Base-by-base conservation (phyloP, 1,140 invertebrate genomes). In the Trachymyrmex septentrionalis region DNA sequence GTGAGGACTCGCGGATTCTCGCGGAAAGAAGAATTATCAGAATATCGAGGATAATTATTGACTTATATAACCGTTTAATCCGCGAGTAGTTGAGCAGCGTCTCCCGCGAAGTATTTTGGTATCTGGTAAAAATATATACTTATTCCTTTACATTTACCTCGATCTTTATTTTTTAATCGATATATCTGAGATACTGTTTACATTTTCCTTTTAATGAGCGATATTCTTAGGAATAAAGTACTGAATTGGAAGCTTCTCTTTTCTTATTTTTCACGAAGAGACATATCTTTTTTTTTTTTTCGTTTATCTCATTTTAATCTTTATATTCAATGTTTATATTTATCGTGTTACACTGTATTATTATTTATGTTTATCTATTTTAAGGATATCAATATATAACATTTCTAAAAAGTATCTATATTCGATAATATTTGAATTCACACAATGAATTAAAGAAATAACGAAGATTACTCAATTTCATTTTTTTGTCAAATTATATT, bases 21-120 rank as follows among this genome's bases (percentile, higher is more conserved):
- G n/a, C n/a, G n/a, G n/a, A n/a, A 53, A 72, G 19, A 82, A 80
- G 21, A 55, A 38, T 85, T 34, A 27, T 24, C 30, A 53, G 27
- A 5, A 81, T 80, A 67, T 86, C 24, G 82, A 27, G 30, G 16
- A 38, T 6, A 73, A 66, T 73, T 53, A 71, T n/a, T 77, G 57
- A 73, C 63, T 66, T 69, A 50, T 69, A 27, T 48, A 69, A 50
- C 21, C 12, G 2, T 16, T 87, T 86, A 90, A 88, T 88, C 87
- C 78, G 88, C 88, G 87, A 87, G 89, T 88, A 89, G 64, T 72
- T 86, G n/a, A n/a, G n/a, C 85, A 75, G 75, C 87, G 76, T 85
- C 50, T 27, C 64, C 69, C 63, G 30, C 30, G n/a, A 27, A 44
- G 63, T 63, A 30, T 86, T 44, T 84, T 50, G 19, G 12, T 61